Base-by-base conservation (phyloP, 2,113 vertebrate species). In the Thermophis baileyi region DNA sequence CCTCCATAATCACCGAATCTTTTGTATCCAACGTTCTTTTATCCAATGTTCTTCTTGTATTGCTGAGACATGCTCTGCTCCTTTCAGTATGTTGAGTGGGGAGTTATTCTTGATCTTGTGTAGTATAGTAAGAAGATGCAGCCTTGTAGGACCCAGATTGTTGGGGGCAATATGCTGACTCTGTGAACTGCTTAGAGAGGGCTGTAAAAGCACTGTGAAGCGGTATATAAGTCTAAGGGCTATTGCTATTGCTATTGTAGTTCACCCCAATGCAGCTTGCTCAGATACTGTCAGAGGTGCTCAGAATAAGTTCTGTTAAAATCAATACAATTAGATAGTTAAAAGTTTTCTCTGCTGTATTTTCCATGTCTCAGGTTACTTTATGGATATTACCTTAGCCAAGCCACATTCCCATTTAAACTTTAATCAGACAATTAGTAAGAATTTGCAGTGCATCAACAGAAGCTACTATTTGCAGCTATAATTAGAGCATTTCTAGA, bases 301-400 rank as follows among this genome's bases (percentile, higher is more conserved):
- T 90, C 47, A 35, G 57, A 74, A 20, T 24, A 90, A 63, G 89
- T 49, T 44, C 44, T 50, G 18, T 53, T 35, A 40, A 91, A 85
- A 85, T 40, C 46, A 25, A 35, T 81, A 53, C 10, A 30, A 91
- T 74, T n/a, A 40, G n/a, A 74, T 16, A 40, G n/a, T 40, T 44
- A 46, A 20, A 88, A 0, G 54, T 25, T 20, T 0, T 86, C 60
- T 0, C 4, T 85, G 40, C 1, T 85, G 20, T 0, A 0, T 40
- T 54, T 1, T 27, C 25, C 24, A 10, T 18, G 3, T 81, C 57
- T 51, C 27, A 4, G 27, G 30, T 88, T n/a, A n/a, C 87, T 40
- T 46, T 6, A 47, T 47, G 87, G 54, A 14, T n/a, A 55, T 20
- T 87, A 25, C 8, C 53, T 47, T 92, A 40, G 24, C 22, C 87